These are phyloP conservation scores for Toxotes jaculatrix DNA, from an alignment of 2,113 vertebrate genomes.

Conservation along the genomic window DNA sequence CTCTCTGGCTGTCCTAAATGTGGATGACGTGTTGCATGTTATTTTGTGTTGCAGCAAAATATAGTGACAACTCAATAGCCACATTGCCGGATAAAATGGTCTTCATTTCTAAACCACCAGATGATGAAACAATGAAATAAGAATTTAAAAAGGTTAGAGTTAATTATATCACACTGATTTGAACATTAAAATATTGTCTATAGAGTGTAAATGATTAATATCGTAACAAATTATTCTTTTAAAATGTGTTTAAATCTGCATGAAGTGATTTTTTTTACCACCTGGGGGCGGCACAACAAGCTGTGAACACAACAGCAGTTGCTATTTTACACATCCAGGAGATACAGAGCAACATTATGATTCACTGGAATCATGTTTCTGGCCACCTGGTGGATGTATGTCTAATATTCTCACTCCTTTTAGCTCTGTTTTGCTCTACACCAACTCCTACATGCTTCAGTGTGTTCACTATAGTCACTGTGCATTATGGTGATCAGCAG, in stretches of 20 bases:
- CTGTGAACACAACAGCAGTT: no score
- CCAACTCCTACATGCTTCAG: no score
- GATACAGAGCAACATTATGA: no score
- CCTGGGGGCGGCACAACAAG: no score
- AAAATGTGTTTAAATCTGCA: not conserved
- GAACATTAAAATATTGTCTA: not conserved
- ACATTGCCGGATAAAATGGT: no score
- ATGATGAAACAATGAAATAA: not conserved
- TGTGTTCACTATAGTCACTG: not conserved
- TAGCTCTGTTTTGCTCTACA: no score
- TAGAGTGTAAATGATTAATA: not conserved
- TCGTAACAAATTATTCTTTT: not conserved
- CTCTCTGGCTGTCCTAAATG: not conserved
- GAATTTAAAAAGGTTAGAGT: not conserved
- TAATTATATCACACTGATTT: not conserved
- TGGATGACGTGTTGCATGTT: not conserved
- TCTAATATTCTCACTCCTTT: no score
- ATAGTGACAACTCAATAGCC: not conserved
- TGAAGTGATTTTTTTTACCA: not conserved
- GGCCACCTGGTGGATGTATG: no score
- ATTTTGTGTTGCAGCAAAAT: conserved; percentile 2
- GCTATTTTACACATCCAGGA: no score
- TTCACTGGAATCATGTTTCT: no score
- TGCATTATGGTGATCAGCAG: no score
- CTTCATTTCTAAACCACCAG: not conserved